Percentiles rank a stretch among this genome's conserved stretches.
These are phyloP conservation scores for Drosophila tani DNA, from an alignment of 1,140 invertebrate species.

Conservation along the genomic window DNA sequence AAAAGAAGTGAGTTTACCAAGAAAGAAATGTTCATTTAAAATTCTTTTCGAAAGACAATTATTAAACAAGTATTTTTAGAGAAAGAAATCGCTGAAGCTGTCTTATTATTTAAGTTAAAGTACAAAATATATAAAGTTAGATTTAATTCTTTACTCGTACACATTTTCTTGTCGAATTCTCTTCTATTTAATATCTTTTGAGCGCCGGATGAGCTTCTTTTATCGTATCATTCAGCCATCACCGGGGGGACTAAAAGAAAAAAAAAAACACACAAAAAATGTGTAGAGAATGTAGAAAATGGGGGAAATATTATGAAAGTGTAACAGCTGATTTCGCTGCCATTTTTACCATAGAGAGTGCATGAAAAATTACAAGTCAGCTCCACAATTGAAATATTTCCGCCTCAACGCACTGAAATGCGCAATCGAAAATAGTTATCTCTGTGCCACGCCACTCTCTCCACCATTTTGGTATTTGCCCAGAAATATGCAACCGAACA, in stretches of 20 bases:
- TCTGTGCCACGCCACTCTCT: slow-evolving; percentile 12
- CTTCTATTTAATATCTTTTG: slow-evolving; percentile 4
- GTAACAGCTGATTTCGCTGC: slow-evolving; percentile 46
- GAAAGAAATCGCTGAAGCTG: fast-evolving
- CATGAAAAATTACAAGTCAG: slow-evolving; percentile 84
- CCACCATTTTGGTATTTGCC: slow-evolving; percentile 50
- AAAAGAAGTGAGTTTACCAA: too few relatives aligned
- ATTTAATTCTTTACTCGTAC: not conserved
- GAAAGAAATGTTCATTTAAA: too few relatives aligned
- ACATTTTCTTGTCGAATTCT: not conserved
- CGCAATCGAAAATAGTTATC: slow-evolving; percentile 83
- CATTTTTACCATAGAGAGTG: slow-evolving; percentile 58
- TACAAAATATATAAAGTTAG: not conserved
- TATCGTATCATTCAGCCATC: slow-evolving; percentile 31
- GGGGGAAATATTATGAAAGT: slow-evolving; percentile 39
- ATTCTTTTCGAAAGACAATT: too few relatives aligned
- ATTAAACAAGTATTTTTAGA: not conserved
- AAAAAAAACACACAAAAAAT: not conserved
- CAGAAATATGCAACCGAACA: slow-evolving; percentile 60
- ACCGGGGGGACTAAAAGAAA: slow-evolving; percentile 10
- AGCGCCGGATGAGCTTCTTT: slow-evolving; percentile 4
- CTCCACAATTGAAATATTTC: slow-evolving; percentile 83
- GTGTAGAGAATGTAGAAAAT: too few relatives aligned
- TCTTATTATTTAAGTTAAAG: not conserved
- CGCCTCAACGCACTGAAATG: slow-evolving; percentile 80